phyloP scores from a whole-genome alignment of 2,113 vertebrate genomes.

The Prionailurus viverrinus region DNA sequence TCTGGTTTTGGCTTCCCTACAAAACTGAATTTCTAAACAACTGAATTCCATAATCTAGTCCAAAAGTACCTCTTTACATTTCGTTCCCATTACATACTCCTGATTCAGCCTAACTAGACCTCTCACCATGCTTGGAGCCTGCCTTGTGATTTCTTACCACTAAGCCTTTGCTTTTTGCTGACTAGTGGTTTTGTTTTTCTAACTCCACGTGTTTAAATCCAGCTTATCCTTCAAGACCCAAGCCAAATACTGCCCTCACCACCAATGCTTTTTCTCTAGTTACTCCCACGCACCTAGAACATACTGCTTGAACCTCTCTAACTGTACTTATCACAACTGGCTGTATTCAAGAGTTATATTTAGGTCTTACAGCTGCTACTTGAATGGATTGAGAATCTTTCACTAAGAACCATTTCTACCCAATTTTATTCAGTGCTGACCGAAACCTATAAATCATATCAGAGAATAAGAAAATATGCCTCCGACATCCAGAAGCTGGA shows the following conservation, averaged over 20 bases:
- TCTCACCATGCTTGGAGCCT: not conserved
- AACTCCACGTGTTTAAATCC: conserved; percentile 2
- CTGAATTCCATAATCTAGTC: not conserved
- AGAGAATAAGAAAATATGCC: conserved; percentile 2
- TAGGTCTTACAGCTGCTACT: not conserved
- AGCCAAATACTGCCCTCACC: not conserved
- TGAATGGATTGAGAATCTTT: not conserved
- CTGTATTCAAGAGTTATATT: not conserved
- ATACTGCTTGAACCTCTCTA: not conserved
- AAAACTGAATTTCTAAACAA: conserved; percentile 8
- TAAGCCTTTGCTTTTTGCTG: not conserved
- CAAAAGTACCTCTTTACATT: not conserved
- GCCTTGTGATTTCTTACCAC: not conserved
- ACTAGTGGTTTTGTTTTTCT: not conserved
- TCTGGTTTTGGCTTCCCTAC: not conserved
- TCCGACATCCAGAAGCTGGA: not conserved
- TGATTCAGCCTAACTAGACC: not conserved
- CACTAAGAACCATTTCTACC: not conserved
- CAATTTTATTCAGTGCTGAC: conserved; percentile 1
- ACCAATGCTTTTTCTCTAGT: not conserved
- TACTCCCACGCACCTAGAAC: not conserved
- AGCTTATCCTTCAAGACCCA: not conserved
- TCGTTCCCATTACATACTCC: not conserved
- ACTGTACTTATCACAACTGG: not conserved
- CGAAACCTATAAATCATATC: not conserved